phyloP scores from a whole-genome alignment of 1,140 invertebrate species.

The Penaeus chinensis region DNA sequence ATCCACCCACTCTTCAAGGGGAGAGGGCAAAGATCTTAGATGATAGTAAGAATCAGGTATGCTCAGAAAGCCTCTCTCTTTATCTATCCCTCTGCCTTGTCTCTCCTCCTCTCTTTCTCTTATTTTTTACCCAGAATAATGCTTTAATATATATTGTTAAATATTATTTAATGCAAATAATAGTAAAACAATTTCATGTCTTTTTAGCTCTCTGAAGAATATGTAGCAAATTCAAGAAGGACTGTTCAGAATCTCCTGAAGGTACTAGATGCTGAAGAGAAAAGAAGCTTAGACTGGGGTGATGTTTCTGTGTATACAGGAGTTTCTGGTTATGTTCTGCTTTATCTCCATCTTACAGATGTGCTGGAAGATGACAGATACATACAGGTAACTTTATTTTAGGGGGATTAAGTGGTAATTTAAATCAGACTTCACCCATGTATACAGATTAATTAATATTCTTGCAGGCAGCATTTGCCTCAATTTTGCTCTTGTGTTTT shows the following conservation, averaged over 20 bases:
- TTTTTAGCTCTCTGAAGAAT: constrained; percentile 26
- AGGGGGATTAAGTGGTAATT: neutral
- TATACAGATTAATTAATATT: neutral
- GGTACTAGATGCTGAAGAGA: neutral
- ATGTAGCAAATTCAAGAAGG: neutral
- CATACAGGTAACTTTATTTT: constrained; percentile 2
- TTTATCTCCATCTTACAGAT: constrained; percentile 24
- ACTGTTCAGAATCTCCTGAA: constrained; percentile 4
- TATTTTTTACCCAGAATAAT: no score
- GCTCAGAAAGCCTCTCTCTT: no score
- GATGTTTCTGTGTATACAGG: constrained; percentile 38
- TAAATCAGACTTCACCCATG: neutral
- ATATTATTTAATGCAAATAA: no score
- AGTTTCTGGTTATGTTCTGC: constrained; percentile 8
- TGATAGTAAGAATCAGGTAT: no score
- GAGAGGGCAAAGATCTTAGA: no score
- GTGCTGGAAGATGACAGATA: neutral
- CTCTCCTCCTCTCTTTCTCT: no score
- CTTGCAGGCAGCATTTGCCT: no score
- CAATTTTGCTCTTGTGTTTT: neutral
- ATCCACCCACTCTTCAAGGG: no score
- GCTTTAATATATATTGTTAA: no score
- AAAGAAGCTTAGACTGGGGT: neutral
- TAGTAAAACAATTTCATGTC: neutral
- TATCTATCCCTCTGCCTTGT: no score